phyloP scores from a whole-genome alignment of 2,113 vertebrate genomes.

The Eidolon helvum region DNA sequence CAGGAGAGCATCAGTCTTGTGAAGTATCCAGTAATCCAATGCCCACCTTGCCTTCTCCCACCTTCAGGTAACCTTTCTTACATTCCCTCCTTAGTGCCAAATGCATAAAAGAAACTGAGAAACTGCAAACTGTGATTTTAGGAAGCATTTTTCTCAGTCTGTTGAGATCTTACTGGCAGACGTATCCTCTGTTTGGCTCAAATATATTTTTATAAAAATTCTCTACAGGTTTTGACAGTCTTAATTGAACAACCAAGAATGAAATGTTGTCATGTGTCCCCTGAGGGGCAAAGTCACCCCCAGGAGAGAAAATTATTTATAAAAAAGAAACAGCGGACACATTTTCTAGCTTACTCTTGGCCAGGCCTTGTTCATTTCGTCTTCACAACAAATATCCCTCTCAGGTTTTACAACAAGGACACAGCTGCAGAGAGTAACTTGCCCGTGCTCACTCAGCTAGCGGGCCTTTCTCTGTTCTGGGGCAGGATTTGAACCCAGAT shows the following conservation, averaged over 20 bases:
- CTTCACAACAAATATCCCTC: background rate
- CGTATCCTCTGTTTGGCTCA: background rate
- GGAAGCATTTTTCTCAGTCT: background rate
- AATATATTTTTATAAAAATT: background rate
- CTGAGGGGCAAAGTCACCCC: background rate
- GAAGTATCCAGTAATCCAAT: background rate
- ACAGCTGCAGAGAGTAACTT: accelerated
- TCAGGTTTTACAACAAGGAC: background rate
- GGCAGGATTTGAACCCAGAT: background rate
- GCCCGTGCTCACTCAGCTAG: background rate
- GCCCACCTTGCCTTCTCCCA: background rate
- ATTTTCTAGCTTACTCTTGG: background rate
- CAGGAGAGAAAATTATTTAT: background rate
- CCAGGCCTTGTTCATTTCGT: background rate
- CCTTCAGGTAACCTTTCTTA: too few relatives aligned
- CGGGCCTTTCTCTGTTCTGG: accelerated
- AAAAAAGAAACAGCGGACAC: background rate
- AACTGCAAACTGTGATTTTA: background rate
- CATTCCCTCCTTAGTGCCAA: background rate
- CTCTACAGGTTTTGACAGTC: background rate
- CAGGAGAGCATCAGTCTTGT: background rate
- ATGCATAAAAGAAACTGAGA: background rate
- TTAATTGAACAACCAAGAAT: background rate
- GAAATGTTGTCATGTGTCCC: background rate
- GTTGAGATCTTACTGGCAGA: background rate